A percentile compares a stretch with the other conserved stretches of the same genome.
phyloP scores from a whole-genome alignment of 2,797 vertebrate genomes.

The Ceyx erithaca region DNA sequence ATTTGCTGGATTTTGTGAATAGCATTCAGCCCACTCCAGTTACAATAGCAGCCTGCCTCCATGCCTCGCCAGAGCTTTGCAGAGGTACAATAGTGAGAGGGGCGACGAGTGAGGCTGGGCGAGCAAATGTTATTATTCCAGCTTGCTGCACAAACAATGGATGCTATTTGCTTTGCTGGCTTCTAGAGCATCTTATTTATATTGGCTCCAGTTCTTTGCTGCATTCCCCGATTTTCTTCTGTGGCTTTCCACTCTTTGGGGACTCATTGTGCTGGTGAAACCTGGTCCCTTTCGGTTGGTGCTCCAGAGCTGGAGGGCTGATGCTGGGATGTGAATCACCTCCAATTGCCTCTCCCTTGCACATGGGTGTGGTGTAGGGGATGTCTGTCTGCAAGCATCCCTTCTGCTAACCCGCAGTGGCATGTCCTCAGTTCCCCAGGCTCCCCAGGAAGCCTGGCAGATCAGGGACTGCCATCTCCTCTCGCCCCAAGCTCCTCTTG shows the following conservation, averaged over 20 bases:
- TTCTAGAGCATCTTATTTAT: constrained; percentile 49
- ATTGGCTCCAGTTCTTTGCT: neutral
- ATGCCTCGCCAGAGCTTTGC: constrained; percentile 6
- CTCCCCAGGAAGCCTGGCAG: neutral
- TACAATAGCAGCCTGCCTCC: constrained; percentile 60
- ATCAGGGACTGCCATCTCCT: neutral
- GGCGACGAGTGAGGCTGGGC: constrained; percentile 20
- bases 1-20: constrained; percentile 67
- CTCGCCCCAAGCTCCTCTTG: neutral
- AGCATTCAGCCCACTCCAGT: constrained; percentile 56
- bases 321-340: neutral
- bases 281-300: neutral
- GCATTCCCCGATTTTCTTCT: neutral
- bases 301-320: neutral
- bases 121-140: constrained; percentile 72
- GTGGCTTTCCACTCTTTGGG: constrained; percentile 8
- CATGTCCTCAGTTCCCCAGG: neutral
- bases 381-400: neutral
- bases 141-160: constrained; percentile 68
- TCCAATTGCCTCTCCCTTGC: neutral
- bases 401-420: neutral
- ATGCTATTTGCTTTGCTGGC: constrained; percentile 57
- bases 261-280: constrained; percentile 5
- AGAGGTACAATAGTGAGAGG: constrained; percentile 43
- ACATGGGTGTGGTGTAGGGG: neutral